A percentile compares a stretch with the other conserved stretches of the same genome.
Evolutionary conservation across 2,113 vertebrate species (phyloP).

Genomic region (Notechis scutatus): DNA sequence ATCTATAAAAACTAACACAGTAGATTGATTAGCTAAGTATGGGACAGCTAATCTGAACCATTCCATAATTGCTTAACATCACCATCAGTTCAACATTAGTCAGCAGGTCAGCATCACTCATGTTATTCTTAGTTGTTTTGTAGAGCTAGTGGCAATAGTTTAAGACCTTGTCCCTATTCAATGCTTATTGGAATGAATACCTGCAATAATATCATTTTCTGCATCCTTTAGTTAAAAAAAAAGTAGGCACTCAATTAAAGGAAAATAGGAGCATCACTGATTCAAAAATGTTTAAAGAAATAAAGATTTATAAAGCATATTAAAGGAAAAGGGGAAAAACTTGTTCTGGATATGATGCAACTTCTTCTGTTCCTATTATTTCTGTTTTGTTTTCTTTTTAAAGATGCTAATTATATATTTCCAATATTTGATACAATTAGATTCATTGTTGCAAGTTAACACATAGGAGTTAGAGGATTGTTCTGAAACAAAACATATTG

Average conservation of each 20-base stretch:
- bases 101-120: neutral
- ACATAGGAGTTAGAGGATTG: neutral
- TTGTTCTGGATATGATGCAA: neutral
- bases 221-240: neutral
- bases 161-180: neutral
- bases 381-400: neutral
- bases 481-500: neutral
- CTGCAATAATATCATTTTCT: neutral
- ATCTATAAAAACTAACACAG: neutral
- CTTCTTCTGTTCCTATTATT: neutral
- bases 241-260: neutral
- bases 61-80: neutral
- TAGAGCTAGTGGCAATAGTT: neutral
- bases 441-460: neutral
- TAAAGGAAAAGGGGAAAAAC: neutral
- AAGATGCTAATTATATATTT: neutral
- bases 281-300: neutral
- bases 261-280: neutral
- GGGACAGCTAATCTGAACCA: neutral
- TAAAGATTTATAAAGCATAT: neutral
- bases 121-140: neutral
- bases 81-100: neutral
- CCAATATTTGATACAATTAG: neutral
- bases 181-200: neutral
- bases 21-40: neutral